Evolutionary conservation across 2,113 vertebrate genomes (phyloP).

Genomic region (Prionailurus viverrinus): DNA sequence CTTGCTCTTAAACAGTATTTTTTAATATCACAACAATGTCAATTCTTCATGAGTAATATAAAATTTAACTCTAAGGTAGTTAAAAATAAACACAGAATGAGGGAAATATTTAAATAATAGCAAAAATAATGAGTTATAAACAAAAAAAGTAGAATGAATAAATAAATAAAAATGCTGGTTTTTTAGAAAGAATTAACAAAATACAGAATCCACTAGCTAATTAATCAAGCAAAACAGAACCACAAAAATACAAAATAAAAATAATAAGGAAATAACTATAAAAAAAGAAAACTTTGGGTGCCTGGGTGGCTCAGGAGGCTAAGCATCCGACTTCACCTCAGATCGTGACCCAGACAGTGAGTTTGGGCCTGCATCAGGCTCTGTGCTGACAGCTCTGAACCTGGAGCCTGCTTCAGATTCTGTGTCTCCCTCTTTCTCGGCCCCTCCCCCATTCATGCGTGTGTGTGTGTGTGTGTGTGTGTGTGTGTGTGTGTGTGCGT

Average conservation of each 20-base stretch:
- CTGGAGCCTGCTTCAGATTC: no score
- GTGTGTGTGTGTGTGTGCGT: no score
- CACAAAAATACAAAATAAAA: neutral
- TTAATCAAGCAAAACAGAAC: neutral
- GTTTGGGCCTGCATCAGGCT: no score
- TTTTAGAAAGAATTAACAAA: neutral
- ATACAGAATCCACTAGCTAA: neutral
- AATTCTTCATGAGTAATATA: constrained; percentile 19
- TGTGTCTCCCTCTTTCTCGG: no score
- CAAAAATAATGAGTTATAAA: constrained; percentile 32
- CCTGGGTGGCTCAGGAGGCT: no score
- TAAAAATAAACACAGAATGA: neutral
- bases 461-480: no score
- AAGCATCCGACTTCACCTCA: no score
- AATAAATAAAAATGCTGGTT: neutral
- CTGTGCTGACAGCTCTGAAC: no score
- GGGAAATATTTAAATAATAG: neutral
- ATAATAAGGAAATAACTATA: neutral
- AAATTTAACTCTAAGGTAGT: neutral
- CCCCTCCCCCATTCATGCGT: no score
- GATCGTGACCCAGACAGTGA: no score
- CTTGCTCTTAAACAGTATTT: neutral
- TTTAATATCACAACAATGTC: neutral
- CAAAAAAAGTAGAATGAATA: neutral
- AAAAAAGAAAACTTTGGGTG: neutral